A percentile compares a stretch with the other conserved stretches of the same genome.
phyloP scores from a whole-genome alignment of 2,888 invertebrate genomes.

The Synergus gifuensis region DNA sequence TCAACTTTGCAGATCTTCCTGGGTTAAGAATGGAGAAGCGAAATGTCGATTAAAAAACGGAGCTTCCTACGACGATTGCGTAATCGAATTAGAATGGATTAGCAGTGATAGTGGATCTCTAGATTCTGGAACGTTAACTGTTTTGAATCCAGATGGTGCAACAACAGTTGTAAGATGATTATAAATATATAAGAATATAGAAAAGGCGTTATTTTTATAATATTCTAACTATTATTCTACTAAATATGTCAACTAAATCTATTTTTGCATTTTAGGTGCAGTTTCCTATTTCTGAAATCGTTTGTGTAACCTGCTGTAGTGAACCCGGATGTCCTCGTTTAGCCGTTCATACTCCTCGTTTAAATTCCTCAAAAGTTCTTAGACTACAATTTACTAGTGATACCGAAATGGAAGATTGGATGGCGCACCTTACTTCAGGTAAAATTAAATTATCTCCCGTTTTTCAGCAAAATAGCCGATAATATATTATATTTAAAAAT shows the following conservation, averaged over 20 bases:
- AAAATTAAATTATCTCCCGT: conserved; percentile 56
- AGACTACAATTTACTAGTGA: conserved; percentile 90
- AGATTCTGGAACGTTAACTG: conserved; percentile 86
- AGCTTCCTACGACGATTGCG: conserved; percentile 85
- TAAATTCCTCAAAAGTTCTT: conserved; percentile 80
- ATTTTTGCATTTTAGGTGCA: conserved; percentile 79
- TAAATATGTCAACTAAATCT: conserved; percentile 25
- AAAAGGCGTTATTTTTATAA: conserved; percentile 8
- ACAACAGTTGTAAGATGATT: conserved; percentile 83
- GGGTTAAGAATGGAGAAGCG: conserved; percentile 91
- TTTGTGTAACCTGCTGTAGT: conserved; percentile 87
- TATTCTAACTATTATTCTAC: too few species aligned
- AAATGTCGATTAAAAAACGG: conserved; percentile 80
- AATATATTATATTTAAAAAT: neutral
- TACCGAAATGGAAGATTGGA: conserved; percentile 93
- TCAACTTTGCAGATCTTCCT: conserved; percentile 81
- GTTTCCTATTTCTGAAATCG: conserved; percentile 87
- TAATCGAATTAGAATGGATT: conserved; percentile 91
- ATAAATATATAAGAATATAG: conserved; percentile 28
- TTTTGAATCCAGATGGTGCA: conserved; percentile 88
- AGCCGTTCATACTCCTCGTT: conserved; percentile 85
- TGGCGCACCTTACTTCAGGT: conserved; percentile 87
- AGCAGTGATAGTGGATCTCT: conserved; percentile 81
- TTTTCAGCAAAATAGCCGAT: neutral
- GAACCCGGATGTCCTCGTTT: conserved; percentile 89